Percentiles rank a stretch among this genome's conserved stretches.
Evolutionary conservation across 2,888 invertebrate genomes (phyloP).

Genomic region (Sarcophaga subvicina): DNA sequence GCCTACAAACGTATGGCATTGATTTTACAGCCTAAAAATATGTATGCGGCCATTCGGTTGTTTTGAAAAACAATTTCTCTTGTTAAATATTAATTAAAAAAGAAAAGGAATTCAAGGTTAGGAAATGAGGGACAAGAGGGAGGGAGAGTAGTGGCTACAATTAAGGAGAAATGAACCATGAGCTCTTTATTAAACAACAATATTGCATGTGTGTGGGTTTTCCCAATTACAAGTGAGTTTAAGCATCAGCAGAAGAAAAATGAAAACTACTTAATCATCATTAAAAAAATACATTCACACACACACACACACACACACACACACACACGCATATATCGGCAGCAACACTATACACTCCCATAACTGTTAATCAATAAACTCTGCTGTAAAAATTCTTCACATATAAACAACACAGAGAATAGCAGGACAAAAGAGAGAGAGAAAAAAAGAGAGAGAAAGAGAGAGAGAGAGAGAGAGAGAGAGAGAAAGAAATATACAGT

Average conservation of each 20-base stretch:
- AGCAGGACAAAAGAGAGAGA: too few relatives aligned
- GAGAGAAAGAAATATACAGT: too few relatives aligned
- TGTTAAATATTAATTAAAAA: not conserved
- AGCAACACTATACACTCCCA: not conserved
- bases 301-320: not conserved
- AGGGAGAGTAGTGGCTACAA: not conserved
- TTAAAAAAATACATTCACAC: not conserved
- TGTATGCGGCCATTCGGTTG: not conserved
- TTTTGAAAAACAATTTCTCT: slow-evolving; percentile 24
- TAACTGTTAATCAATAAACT: not conserved
- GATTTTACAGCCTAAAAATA: slow-evolving; percentile 29
- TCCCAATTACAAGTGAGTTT: not conserved
- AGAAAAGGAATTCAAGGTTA: too few relatives aligned
- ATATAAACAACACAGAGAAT: too few relatives aligned
- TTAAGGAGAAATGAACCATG: slow-evolving; percentile 29
- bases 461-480: too few relatives aligned
- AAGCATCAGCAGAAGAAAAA: not conserved
- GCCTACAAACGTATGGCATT: slow-evolving; percentile 45
- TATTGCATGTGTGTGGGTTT: not conserved
- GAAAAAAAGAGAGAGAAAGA: too few relatives aligned
- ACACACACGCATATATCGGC: not conserved
- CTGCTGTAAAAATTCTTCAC: too few relatives aligned
- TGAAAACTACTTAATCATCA: not conserved
- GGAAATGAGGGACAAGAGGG: too few relatives aligned
- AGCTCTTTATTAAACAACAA: slow-evolving; percentile 8